Base-by-base conservation (phyloP, 2,113 vertebrate genomes). In the Ctenodactylus gundi region DNA sequence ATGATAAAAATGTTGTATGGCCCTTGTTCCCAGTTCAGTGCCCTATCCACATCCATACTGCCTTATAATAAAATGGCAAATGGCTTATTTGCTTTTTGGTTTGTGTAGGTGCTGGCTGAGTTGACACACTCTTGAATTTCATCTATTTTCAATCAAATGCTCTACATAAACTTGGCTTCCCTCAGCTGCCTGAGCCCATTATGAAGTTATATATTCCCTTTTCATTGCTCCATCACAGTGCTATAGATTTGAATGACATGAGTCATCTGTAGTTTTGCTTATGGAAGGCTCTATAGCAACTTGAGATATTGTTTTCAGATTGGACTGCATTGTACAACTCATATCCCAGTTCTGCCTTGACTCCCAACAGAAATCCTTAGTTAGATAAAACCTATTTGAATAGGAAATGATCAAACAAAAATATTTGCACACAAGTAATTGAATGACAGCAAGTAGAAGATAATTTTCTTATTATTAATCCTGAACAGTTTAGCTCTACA, bases 401-500 rank as follows among this genome's bases (percentile, higher is more conserved):
- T 97, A 97, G 60, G 57, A 98, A 94, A 96, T 81, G 97, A 93
- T 49, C 2, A 39, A 95, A 95, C 64, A 84, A 98, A 98, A 98
- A 97, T 97, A 98, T 98, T 97, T 98, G 93, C 94, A 96, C 93
- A 95, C 86, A 73, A 88, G 70, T 97, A 98, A 98, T 82, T 97
- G 95, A 98, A 97, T 97, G 93, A 97, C 96, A 98, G 96, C 82
- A 98, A 98, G 95, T 96, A 96, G 97, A 97, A 98, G 96, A 98
- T 97, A 97, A 98, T 98, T 98, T 98, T 97, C 96, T 96, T 97
- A 93, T 97, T 98, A 97, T 97, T 98, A 98, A 98, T 97, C 89
- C 87, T 97, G 75, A 98, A 95, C 73, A 95, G 85, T 97, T 97
- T 97, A 97, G 68, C 88, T 97, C 94, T 95, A 91, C 83, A 95